Percentiles rank a stretch among this genome's conserved stretches.
phyloP scores from a whole-genome alignment of 2,797 vertebrate species.

The Poeciliopsis infans region DNA sequence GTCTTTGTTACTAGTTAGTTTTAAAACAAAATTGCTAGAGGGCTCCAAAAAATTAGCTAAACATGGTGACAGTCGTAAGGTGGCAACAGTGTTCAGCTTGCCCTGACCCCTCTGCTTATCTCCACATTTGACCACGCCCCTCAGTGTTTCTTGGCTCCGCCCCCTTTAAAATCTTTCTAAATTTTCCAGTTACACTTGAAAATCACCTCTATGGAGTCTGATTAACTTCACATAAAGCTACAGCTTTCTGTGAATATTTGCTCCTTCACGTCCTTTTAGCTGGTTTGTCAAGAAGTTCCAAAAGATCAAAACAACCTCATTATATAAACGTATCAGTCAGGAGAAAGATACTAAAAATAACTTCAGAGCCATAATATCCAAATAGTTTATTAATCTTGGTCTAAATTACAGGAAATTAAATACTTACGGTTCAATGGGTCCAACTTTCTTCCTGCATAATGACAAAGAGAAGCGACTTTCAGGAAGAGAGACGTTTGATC shows the following conservation, averaged over 20 bases:
- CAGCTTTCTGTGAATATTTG: neutral
- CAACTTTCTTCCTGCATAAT: conserved; percentile 28
- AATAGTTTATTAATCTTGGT: neutral
- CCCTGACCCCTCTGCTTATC: too few species aligned
- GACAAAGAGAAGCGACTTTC: neutral
- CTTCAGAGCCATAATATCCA: neutral
- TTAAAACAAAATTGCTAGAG: too few species aligned
- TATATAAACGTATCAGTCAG: neutral
- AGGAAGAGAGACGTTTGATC: neutral
- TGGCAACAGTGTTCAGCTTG: too few species aligned
- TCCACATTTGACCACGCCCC: too few species aligned
- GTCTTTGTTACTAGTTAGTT: too few species aligned
- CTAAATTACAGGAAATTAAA: neutral
- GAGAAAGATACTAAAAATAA: too few species aligned
- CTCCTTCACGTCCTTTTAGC: neutral
- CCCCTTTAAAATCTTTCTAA: too few species aligned
- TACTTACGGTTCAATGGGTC: conserved; percentile 48
- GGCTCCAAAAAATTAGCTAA: too few species aligned
- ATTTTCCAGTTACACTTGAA: neutral
- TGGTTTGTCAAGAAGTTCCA: neutral
- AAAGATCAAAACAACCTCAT: neutral
- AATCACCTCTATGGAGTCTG: neutral
- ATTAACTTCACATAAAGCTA: neutral
- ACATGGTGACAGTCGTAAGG: too few species aligned
- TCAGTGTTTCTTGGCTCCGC: too few species aligned